Evolutionary conservation across 2,888 invertebrate species (phyloP).

Genomic region (Aphodius sticticus): DNA sequence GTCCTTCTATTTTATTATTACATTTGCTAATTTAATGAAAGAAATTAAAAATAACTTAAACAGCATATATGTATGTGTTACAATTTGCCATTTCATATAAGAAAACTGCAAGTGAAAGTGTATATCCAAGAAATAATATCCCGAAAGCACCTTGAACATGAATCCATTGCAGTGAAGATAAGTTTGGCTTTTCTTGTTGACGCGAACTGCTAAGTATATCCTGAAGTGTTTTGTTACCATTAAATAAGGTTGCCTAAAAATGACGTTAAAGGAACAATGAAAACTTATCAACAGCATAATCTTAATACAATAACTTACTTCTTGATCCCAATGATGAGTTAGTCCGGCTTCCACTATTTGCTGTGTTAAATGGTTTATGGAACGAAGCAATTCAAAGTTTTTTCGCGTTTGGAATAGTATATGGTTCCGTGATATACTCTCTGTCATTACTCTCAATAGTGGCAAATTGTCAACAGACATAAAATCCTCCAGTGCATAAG

Average conservation of each 20-base stretch:
- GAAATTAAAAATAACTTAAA: too few relatives aligned
- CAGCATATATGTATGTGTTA: not conserved
- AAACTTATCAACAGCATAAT: not conserved
- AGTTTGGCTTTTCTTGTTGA: not conserved
- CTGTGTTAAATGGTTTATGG: not conserved
- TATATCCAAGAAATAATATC: not conserved
- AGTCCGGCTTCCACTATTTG: slow-evolving; percentile 10
- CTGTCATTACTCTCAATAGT: slow-evolving; percentile 4
- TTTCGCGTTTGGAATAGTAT: not conserved
- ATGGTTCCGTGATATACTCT: slow-evolving; percentile 11
- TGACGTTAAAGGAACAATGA: too few relatives aligned
- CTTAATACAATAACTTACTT: slow-evolving; percentile 9
- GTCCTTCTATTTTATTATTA: too few relatives aligned
- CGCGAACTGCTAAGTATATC: not conserved
- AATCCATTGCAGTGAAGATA: not conserved
- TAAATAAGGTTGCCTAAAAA: not conserved
- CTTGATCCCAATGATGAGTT: slow-evolving; percentile 18
- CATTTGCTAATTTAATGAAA: too few relatives aligned
- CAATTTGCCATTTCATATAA: not conserved
- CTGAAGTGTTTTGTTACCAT: not conserved
- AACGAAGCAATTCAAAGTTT: slow-evolving; percentile 4
- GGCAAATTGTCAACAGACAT: not conserved
- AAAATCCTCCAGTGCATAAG: not conserved
- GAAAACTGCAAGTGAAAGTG: not conserved
- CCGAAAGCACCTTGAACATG: not conserved